These are phyloP conservation scores for Nerophis ophidion DNA, from an alignment of 2,113 vertebrate genomes.

Conservation along the genomic window DNA sequence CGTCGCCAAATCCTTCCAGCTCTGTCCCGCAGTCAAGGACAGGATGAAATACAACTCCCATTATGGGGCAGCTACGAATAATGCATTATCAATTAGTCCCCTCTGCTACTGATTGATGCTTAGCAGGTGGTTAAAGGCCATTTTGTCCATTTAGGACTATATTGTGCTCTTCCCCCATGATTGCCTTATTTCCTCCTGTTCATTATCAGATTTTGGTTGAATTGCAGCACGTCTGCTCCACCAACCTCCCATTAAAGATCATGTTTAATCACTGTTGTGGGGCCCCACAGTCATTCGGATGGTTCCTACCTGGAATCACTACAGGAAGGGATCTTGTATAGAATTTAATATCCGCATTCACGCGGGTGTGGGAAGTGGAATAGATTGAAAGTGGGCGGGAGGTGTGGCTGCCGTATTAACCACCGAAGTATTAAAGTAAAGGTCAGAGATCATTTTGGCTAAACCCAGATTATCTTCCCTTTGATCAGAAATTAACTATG, in stretches of 20 bases:
- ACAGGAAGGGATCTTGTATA: background rate
- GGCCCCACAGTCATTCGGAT: slow-evolving; percentile 12
- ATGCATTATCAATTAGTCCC: slow-evolving; percentile 77
- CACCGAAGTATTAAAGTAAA: slow-evolving; percentile 61
- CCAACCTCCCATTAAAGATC: slow-evolving; percentile 67
- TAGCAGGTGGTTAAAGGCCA: slow-evolving; percentile 71
- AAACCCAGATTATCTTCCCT: slow-evolving; percentile 55
- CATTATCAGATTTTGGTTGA: slow-evolving; percentile 67
- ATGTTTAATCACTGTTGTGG: slow-evolving; percentile 60
- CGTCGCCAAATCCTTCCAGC: slow-evolving; percentile 51
- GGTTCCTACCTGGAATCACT: slow-evolving; percentile 20
- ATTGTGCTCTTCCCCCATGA: slow-evolving; percentile 51
- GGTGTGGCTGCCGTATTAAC: slow-evolving; percentile 17
- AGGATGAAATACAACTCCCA: slow-evolving; percentile 74
- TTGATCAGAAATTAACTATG: slow-evolving; percentile 62
- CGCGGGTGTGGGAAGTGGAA: slow-evolving; percentile 20
- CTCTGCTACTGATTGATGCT: slow-evolving; percentile 73
- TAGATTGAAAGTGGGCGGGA: slow-evolving; percentile 2
- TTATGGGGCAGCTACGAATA: slow-evolving; percentile 72
- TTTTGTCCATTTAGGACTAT: slow-evolving; percentile 67
- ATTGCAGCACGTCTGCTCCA: slow-evolving; percentile 59
- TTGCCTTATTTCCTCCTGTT: slow-evolving; percentile 67
- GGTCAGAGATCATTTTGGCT: slow-evolving; percentile 58
- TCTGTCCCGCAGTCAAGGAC: slow-evolving; percentile 56
- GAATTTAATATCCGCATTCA: slow-evolving; percentile 16